Base-by-base conservation (phyloP, 2,113 vertebrate species). In the Gambusia affinis region DNA sequence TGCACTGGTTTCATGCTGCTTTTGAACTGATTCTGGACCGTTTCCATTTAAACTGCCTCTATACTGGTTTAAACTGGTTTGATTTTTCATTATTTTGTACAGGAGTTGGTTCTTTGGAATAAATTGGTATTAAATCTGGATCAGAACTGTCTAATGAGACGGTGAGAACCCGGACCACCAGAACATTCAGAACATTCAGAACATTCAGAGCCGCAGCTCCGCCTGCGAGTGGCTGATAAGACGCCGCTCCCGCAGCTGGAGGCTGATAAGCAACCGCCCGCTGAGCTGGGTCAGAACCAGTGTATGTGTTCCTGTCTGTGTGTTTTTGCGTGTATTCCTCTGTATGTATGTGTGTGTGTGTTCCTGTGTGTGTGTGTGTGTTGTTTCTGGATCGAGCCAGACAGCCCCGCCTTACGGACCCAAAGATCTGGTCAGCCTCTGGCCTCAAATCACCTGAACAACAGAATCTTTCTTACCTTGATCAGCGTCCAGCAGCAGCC, bases 381-480 rank as follows among this genome's bases (percentile, higher is more conserved):
- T 24, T 57, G 8, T n/a, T 7, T 57, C 51, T 57, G 51, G 24
- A 57, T 8, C 7, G 8, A 57, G 51, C 51, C 5, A n/a, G n/a
- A n/a, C 24, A 24, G 17, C 2, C 24, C 51, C 51, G 22, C 51
- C 62, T 31, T 22, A 35, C 8, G 22, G 30, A 64, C 62, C 17
- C 64, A 37, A 65, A 39, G 35, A n/a, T 65, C 64, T 64, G 8
- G 19, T 35, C 62, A 22, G 3, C 35, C 22, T 24, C 35, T 64
- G 60, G 30, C 31, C 14, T 54, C 29, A 24, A 68, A 51, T 24
- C 19, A 8, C 12, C 11, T 73, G 30, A 64, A 22, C 12, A 63
- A 28, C 47, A 57, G 42, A 67, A 33, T 30, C 22, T 31, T 12
- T 85, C 88, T 78, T 77, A 90, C 88, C 88, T 88, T 15, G 66